Evolutionary conservation across 2,888 invertebrate genomes (phyloP), one percentile per base, ranked within the genome.

Genomic region (Leptinotarsa haldemani): DNA sequence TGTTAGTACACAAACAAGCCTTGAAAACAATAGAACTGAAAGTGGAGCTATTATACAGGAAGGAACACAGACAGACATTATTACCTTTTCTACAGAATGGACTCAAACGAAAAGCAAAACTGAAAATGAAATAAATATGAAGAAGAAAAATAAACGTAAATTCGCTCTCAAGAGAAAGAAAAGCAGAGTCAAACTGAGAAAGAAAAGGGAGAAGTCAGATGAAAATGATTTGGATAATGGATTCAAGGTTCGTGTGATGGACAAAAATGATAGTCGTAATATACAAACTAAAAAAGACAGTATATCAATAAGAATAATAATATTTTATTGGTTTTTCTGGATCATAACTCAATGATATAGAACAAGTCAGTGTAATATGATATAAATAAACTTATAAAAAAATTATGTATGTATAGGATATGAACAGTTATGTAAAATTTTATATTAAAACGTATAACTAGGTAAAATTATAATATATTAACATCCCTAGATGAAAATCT

Each of bases 31-130:
- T 64, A 18, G 47, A 64, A 40, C 64, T 40, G 40, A 40, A 64
- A 64, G 47, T 40, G 64, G n/a, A 64, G 64, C 64, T 64, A 46
- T 16, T 64, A 46, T 64, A 64, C 64, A 64, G 64, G 64, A 64
- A 64, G 64, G 64, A 64, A 47, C 64, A 64, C 64, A 64, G 48
- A 16, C 16, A 48, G 15, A 30, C 30, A 63, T 63, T 63, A 63
- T 22, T 63, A 63, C 63, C 63, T 25, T 63, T 25, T 63, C 63
- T 63, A 63, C 22, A 63, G 63, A 25, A 30, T 63, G 30, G 63
- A 63, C 63, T 63, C 63, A 22, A 63, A 63, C 40, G 20, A 25
- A 63, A 63, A 25, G 16, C 25, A 18, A 63, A 63, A 63, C 16
- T 63, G 63, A 63, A 25, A 58, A 22, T 30, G 40, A 30, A 16